Conservation (phyloP, 2,113 vertebrate genomes). For the Diphyllodes magnificus region DNA sequence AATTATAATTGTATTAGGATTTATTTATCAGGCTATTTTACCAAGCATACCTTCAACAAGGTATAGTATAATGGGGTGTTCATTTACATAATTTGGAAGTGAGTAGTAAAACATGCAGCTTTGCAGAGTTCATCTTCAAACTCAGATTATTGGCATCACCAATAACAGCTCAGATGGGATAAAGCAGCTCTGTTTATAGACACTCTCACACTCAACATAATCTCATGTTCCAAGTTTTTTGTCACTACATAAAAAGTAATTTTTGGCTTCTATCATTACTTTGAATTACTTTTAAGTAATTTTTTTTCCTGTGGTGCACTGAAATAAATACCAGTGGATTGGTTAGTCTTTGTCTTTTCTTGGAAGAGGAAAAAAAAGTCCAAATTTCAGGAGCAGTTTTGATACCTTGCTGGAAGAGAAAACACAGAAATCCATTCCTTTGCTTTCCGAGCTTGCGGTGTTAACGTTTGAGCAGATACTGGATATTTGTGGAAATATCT, state of each 20-base stretch:
- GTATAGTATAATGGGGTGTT: neutral
- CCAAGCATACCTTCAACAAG: neutral
- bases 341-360: neutral
- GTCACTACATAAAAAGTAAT: slow-evolving; percentile 2
- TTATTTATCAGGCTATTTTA: neutral
- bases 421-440: neutral
- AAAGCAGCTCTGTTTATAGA: slow-evolving; percentile 60
- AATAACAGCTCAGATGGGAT: slow-evolving; percentile 30
- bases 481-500: slow-evolving; percentile 14
- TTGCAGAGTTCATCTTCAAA: neutral
- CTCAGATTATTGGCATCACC: slow-evolving; percentile 18
- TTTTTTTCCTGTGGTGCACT: neutral
- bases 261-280: neutral
- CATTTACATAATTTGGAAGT: neutral
- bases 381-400: neutral
- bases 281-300: neutral
- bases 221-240: slow-evolving; percentile 41
- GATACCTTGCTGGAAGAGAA: neutral
- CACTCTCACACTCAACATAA: slow-evolving; percentile 54
- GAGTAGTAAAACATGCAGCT: neutral
- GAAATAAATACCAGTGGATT: neutral
- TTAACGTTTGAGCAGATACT: slow-evolving; percentile 19
- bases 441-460: neutral
- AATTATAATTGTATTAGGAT: neutral
- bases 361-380: neutral